Percentiles rank a stretch among this genome's conserved stretches.
These are phyloP conservation scores for Drosophila neoperkinsi DNA, from an alignment of 2,888 invertebrate genomes.

Conservation along the genomic window DNA sequence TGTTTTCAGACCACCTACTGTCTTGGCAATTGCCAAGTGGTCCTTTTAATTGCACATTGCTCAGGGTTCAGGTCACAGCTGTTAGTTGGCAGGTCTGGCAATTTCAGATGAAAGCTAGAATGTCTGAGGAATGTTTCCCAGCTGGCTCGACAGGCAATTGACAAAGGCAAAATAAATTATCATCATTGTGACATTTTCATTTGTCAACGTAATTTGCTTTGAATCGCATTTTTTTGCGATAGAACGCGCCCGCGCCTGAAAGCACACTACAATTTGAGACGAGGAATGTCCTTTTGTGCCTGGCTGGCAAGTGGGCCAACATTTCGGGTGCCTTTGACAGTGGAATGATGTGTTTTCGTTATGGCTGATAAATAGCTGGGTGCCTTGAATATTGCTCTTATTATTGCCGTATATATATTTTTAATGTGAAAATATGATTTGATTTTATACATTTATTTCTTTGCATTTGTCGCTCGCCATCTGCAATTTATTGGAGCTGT, in stretches of 20 bases:
- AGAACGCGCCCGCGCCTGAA: slow-evolving; percentile 49
- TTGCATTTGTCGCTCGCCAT: slow-evolving; percentile 60
- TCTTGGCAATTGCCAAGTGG: slow-evolving; percentile 39
- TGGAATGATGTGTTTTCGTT: slow-evolving; percentile 48
- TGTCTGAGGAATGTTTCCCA: slow-evolving; percentile 55
- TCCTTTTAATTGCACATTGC: slow-evolving; percentile 67
- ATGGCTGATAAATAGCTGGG: slow-evolving; percentile 36
- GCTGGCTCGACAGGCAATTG: slow-evolving; percentile 61
- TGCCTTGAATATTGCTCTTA: slow-evolving; percentile 56
- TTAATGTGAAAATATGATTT: slow-evolving; percentile 76
- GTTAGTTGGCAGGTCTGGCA: slow-evolving; percentile 20
- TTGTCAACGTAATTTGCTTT: slow-evolving; percentile 75
- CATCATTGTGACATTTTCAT: slow-evolving; percentile 78
- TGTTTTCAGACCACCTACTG: neutral
- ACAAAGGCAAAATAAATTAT: slow-evolving; percentile 77
- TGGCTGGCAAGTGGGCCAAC: slow-evolving; percentile 28
- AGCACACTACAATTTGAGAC: slow-evolving; percentile 56
- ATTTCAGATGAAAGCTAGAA: slow-evolving; percentile 63
- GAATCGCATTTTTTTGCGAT: slow-evolving; percentile 57
- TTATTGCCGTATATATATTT: slow-evolving; percentile 69
- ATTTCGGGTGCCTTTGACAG: slow-evolving; percentile 15
- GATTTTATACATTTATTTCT: slow-evolving; percentile 74
- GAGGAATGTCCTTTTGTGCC: slow-evolving; percentile 62
- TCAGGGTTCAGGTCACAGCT: slow-evolving; percentile 35
- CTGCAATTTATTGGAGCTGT: slow-evolving; percentile 67